A percentile compares a stretch with the other conserved stretches of the same genome.
Evolutionary conservation across 1,140 invertebrate genomes (phyloP).

Genomic region (Eriocheir sinensis): DNA sequence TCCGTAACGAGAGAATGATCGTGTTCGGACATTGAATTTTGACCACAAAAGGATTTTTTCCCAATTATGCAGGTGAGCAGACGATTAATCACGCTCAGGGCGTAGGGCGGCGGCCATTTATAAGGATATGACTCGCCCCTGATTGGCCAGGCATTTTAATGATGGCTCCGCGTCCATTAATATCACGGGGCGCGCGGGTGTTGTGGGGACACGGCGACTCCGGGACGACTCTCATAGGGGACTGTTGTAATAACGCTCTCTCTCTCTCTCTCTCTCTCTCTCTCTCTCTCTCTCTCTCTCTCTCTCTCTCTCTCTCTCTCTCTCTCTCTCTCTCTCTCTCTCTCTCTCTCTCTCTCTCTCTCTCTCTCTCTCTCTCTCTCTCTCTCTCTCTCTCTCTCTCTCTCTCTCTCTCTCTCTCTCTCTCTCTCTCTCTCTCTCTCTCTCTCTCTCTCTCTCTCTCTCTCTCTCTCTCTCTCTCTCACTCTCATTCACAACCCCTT

Average conservation of each 20-base stretch:
- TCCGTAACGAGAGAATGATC: conserved; percentile 58
- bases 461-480: not conserved
- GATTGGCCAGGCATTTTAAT: conserved; percentile 54
- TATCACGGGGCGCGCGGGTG: conserved; percentile 51
- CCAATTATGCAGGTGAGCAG: conserved; percentile 65
- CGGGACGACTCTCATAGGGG: not conserved
- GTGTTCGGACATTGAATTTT: conserved; percentile 63
- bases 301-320: conserved; percentile 47
- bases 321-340: conserved; percentile 45
- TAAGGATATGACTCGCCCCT: conserved; percentile 27
- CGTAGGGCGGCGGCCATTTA: conserved; percentile 34
- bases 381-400: conserved; percentile 3
- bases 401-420: not conserved
- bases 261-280: conserved; percentile 18
- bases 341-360: conserved; percentile 34
- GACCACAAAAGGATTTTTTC: conserved; percentile 62
- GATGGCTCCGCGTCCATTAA: conserved; percentile 60
- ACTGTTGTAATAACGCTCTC: not conserved
- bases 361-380: conserved; percentile 37
- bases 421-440: not conserved
- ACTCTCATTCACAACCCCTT: not conserved
- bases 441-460: conserved; percentile 27
- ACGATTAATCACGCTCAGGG: conserved; percentile 64
- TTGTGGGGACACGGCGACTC: conserved; percentile 44
- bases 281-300: conserved; percentile 47